These are phyloP conservation scores for Varroa destructor DNA, from an alignment of 1,140 invertebrate species.

Conservation along the genomic window DNA sequence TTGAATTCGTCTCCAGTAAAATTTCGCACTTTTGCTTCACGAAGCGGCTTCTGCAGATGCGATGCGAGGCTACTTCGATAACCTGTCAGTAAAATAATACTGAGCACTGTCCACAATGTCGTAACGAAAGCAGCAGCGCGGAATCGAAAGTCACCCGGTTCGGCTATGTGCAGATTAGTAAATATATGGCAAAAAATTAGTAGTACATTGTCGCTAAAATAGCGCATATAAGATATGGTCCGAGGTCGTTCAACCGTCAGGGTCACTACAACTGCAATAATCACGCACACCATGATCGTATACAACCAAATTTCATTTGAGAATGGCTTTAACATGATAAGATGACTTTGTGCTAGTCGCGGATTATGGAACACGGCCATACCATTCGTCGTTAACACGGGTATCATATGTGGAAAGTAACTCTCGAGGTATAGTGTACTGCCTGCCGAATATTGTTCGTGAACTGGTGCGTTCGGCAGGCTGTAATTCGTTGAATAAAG, in stretches of 20 bases:
- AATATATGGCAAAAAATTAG: slow-evolving; percentile 18
- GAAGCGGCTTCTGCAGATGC: slow-evolving; percentile 8
- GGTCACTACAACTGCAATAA: not conserved
- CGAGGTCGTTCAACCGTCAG: not conserved
- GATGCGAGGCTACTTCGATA: slow-evolving; percentile 9
- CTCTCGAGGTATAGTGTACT: not conserved
- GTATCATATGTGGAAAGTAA: not conserved
- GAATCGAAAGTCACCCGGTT: not conserved
- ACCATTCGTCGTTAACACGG: not conserved
- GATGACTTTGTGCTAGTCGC: not conserved
- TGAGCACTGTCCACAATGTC: slow-evolving; percentile 11
- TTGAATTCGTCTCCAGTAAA: not conserved
- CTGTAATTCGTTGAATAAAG: not conserved
- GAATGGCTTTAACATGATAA: not conserved
- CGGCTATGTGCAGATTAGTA: not conserved
- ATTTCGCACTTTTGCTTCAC: slow-evolving; percentile 4
- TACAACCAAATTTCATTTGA: not conserved
- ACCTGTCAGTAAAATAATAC: slow-evolving; percentile 1
- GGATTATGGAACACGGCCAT: not conserved
- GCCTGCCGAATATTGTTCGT: slow-evolving; percentile 11
- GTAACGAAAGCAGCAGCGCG: not conserved
- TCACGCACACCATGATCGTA: not conserved
- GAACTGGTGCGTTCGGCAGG: not conserved
- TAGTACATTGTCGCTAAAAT: not conserved
- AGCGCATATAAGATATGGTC: not conserved